These are phyloP conservation scores for Clostera curtula DNA, from an alignment of 2,888 invertebrate species.

Conservation along the genomic window DNA sequence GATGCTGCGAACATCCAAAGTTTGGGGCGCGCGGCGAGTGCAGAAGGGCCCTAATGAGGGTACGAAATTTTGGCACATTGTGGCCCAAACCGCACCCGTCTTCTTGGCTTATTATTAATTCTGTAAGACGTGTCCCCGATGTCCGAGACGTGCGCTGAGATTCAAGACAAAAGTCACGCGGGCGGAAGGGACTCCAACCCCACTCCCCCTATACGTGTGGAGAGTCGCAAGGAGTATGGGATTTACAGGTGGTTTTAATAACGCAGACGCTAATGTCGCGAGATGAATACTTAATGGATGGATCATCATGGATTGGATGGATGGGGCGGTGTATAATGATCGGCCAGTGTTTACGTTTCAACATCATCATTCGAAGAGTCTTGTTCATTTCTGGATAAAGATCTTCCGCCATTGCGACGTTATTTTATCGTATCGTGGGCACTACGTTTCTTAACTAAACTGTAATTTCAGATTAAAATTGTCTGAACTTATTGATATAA, in stretches of 20 bases:
- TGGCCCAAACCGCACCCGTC: slow-evolving; percentile 69
- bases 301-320: slow-evolving; percentile 49
- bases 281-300: slow-evolving; percentile 72
- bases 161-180: slow-evolving; percentile 73
- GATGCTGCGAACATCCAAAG: slow-evolving; percentile 62
- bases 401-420: no score
- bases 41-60: slow-evolving; percentile 71
- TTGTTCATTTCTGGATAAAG: no score
- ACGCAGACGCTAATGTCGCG: slow-evolving; percentile 67
- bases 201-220: slow-evolving; percentile 48
- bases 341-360: slow-evolving; percentile 35
- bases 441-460: no score
- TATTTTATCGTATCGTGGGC: no score
- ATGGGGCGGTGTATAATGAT: slow-evolving; percentile 44
- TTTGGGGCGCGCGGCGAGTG: slow-evolving; percentile 67
- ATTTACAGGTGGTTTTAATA: slow-evolving; percentile 75
- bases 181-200: slow-evolving; percentile 51
- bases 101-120: slow-evolving; percentile 76
- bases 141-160: slow-evolving; percentile 75
- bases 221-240: slow-evolving; percentile 51
- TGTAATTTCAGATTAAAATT: no score
- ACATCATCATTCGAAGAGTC: no score
- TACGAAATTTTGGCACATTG: slow-evolving; percentile 72
- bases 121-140: slow-evolving; percentile 76
- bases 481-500: no score